A percentile compares a stretch with the other conserved stretches of the same genome.
These are phyloP conservation scores for Zoanthus sociatus DNA, from an alignment of 92 coral and sea anemone genomes.

Conservation along the genomic window DNA sequence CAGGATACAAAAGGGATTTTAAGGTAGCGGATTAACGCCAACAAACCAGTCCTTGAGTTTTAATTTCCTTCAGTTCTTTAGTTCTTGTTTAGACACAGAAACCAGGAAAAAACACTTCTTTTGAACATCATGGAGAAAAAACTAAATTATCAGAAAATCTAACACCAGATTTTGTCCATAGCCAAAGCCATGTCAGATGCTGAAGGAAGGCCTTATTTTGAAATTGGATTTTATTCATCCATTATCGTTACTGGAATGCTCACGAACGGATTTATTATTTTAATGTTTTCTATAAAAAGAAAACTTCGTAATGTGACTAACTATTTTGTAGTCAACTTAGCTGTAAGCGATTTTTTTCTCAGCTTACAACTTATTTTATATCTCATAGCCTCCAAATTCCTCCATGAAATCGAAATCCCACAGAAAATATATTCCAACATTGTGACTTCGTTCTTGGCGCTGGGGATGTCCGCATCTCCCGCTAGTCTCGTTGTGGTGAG, in stretches of 20 bases:
- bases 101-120: no score
- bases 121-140: no score
- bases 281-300: conserved; percentile 67
- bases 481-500: conserved; percentile 76
- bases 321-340: conserved; percentile 89
- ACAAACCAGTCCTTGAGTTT: no score
- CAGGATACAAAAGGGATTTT: no score
- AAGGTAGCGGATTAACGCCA: no score
- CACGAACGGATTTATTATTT: conserved; percentile 80
- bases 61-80: no score
- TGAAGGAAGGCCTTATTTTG: background rate
- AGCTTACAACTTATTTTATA: conserved; percentile 47
- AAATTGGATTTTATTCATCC: background rate
- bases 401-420: background rate
- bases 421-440: background rate
- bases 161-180: no score
- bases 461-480: conserved; percentile 77
- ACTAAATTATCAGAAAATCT: no score
- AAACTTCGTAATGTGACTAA: conserved; percentile 85
- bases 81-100: no score
- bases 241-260: conserved; percentile 60
- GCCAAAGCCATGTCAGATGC: background rate
- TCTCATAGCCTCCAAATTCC: conserved; percentile 1
- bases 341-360: conserved; percentile 75
- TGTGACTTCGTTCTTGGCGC: conserved; percentile 49